phyloP scores from a whole-genome alignment of 2,888 invertebrate species.

The Acronicta alni region DNA sequence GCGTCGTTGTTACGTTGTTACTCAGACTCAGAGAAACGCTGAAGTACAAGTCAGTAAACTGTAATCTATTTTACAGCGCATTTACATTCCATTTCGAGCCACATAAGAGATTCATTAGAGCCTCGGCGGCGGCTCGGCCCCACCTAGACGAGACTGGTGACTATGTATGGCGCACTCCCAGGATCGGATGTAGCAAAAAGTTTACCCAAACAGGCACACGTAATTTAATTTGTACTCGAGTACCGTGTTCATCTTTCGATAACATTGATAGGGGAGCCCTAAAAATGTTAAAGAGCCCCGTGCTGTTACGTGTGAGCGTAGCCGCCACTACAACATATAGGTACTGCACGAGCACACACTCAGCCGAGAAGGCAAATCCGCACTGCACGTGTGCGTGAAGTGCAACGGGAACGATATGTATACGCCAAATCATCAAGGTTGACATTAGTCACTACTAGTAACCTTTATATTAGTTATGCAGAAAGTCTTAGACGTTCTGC shows the following conservation, averaged over 20 bases:
- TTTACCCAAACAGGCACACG: conserved; percentile 1
- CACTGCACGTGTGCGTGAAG: background rate
- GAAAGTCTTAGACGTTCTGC: no score
- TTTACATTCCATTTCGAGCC: conserved; percentile 11
- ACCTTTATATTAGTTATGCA: no score
- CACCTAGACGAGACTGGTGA: conserved; percentile 3
- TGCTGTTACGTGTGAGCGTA: no score
- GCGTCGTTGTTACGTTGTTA: background rate
- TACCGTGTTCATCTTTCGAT: conserved; percentile 1
- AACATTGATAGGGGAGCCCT: no score
- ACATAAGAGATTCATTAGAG: conserved; percentile 17
- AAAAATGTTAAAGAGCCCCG: no score
- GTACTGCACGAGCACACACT: no score
- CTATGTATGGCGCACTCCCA: background rate
- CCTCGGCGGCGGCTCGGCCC: background rate
- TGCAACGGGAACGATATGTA: no score
- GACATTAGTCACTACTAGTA: no score
- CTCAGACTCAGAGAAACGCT: background rate
- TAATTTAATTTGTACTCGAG: conserved; percentile 14
- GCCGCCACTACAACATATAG: no score
- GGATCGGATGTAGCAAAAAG: conserved; percentile 21
- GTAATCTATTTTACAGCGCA: conserved; percentile 14
- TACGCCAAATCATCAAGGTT: no score
- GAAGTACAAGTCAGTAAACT: conserved; percentile 1
- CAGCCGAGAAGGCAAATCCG: no score